Base-by-base conservation (phyloP, 1,140 invertebrate species). In the Homalodisca vitripennis region DNA sequence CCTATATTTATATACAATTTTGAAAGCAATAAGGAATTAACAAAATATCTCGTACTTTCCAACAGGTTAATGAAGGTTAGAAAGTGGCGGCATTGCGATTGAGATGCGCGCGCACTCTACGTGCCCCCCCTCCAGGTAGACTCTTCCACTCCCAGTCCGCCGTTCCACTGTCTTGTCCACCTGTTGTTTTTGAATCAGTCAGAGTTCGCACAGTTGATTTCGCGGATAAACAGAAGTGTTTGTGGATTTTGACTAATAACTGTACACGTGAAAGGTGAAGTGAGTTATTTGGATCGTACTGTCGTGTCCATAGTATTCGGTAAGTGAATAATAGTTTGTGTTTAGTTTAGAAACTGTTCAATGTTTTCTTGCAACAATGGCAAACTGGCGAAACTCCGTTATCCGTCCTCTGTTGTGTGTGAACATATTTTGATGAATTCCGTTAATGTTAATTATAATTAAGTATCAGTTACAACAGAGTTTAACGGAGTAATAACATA, bases 21-120 rank as follows among this genome's bases (percentile, higher is more conserved):
- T 27, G 32, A 66, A 46, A 66, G 32, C 26, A 66, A 46, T 46
- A 2, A 64, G 34, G 27, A 10, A 27, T 46, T 46, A 66, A 10
- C 3, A 46, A 46, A 46, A 46, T 66, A 24, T 22, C 30, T 26
- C 1, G 41, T 66, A 66, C 63, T 66, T 66, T 66, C 63, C 17
- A 66, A 66, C 63, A 66, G 63, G 63, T 66, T 66, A 66, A 64
- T 31, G 24, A 3, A 66, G 32, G 63, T 66, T 66, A 66, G 63
- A 66, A 66, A 66, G 63, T 66, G 63, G 63, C 63, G 30, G 30
- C 22, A 6, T 2, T 27, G 24, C 26, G 22, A 29, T 6, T 14
- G 27, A 30, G 55, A 26, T 60, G 63, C 63, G 63, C 62, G 62
- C 62, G 62, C 62, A 64, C 1, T 31, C 13, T 27, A 60, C 3